phyloP scores from a whole-genome alignment of 1,140 invertebrate species.

The Drosophila athabasca region DNA sequence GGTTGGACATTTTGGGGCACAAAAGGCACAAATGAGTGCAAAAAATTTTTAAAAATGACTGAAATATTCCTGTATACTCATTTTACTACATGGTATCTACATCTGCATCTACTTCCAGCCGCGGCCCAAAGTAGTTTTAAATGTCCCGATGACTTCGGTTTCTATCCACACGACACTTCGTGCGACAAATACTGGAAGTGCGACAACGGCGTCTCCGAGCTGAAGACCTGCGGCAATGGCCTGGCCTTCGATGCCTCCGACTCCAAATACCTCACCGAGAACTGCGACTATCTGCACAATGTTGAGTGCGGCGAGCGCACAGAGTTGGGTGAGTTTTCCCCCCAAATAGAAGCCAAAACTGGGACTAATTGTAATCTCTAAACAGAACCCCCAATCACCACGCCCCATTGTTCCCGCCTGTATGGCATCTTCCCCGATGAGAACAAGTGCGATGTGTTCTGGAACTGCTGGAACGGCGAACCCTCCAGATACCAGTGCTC shows the following conservation, averaged over 20 bases:
- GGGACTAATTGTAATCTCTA: too few species aligned
- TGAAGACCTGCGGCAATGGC: conserved; percentile 97
- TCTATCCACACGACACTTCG: conserved; percentile 94
- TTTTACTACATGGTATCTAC: background rate
- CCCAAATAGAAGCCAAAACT: rapidly evolving
- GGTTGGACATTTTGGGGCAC: conserved; percentile 1
- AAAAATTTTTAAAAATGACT: too few species aligned
- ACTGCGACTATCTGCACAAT: conserved; percentile 97
- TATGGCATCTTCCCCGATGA: conserved; percentile 97
- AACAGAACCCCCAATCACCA: conserved; percentile 90
- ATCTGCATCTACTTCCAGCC: conserved; percentile 84
- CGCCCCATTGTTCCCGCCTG: conserved; percentile 92
- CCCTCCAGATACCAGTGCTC: conserved; percentile 96
- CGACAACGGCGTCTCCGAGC: conserved; percentile 93
- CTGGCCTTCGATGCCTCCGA: conserved; percentile 95
- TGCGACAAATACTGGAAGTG: conserved; percentile 99
- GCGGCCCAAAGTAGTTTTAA: conserved; percentile 92
- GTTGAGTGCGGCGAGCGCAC: conserved; percentile 96
- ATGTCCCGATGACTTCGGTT: conserved; percentile 97
- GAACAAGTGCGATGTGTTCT: conserved; percentile 95
- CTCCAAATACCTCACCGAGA: conserved; percentile 94
- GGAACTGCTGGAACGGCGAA: conserved; percentile 98
- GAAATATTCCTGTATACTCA: conserved; percentile 7
- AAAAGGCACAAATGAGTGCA: background rate
- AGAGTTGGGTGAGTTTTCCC: conserved; percentile 88